Evolutionary conservation across 2,797 vertebrate species (phyloP).

Genomic region (Odontamblyopus rebecca): DNA sequence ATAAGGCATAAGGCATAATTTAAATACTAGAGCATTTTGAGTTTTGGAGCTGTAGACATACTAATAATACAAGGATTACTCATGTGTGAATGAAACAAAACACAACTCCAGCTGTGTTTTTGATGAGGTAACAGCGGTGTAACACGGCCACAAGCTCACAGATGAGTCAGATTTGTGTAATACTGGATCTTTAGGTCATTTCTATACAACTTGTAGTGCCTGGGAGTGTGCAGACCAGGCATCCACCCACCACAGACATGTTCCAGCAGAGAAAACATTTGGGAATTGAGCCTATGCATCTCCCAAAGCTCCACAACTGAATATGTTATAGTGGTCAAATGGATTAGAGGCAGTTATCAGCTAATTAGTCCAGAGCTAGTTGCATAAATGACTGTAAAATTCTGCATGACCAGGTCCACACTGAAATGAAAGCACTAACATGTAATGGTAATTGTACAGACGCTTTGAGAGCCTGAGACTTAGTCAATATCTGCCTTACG

Average conservation of each 20-base stretch:
- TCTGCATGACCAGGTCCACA: conserved; percentile 62
- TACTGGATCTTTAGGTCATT: neutral
- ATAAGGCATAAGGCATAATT: no score
- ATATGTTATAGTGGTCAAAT: conserved; percentile 77
- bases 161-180: no score
- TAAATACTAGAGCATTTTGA: no score
- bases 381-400: conserved; percentile 62
- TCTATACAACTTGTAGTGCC: conserved; percentile 48
- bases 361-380: conserved; percentile 72
- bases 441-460: conserved; percentile 45
- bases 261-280: conserved; percentile 61
- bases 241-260: conserved; percentile 29
- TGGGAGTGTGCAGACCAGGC: conserved; percentile 20
- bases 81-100: no score
- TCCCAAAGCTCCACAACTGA: conserved; percentile 76
- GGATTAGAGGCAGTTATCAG: conserved; percentile 81
- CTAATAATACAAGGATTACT: no score
- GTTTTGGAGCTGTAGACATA: no score
- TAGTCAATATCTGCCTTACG: conserved; percentile 16
- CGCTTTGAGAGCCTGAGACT: conserved; percentile 44
- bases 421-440: conserved; percentile 50
- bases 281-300: conserved; percentile 71
- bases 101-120: no score
- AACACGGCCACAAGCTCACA: no score
- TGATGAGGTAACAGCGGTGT: no score